Evolutionary conservation across 2,797 vertebrate species (phyloP).

Genomic region (Eupleurogrammus muticus): DNA sequence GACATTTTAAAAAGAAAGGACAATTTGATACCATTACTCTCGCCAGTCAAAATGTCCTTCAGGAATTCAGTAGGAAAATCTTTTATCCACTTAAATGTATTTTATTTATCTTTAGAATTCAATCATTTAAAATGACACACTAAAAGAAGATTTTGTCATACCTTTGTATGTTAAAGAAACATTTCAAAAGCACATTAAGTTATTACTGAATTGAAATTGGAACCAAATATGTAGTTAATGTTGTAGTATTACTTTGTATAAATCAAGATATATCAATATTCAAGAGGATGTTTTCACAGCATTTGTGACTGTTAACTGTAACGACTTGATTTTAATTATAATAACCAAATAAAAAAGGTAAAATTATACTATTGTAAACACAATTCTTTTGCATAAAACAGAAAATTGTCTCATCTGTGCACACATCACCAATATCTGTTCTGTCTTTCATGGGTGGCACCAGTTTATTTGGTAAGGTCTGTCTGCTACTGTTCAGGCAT

Average conservation of each 20-base stretch:
- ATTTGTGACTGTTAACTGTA: constrained; percentile 7
- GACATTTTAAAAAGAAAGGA: constrained; percentile 79
- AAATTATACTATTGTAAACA: constrained; percentile 9
- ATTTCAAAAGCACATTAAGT: constrained; percentile 9
- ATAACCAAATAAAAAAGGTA: constrained; percentile 9
- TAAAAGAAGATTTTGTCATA: constrained; percentile 26
- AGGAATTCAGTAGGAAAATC: constrained; percentile 61
- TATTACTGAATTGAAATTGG: constrained; percentile 17
- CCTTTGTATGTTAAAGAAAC: constrained; percentile 23
- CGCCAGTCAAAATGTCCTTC: constrained; percentile 63
- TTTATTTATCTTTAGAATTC: constrained; percentile 57
- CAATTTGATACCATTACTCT: constrained; percentile 77
- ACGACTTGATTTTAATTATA: constrained; percentile 5
- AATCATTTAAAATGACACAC: constrained; percentile 13
- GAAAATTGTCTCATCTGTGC: constrained; percentile 4
- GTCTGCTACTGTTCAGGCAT: constrained; percentile 53
- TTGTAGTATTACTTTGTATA: constrained; percentile 15
- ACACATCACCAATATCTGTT: constrained; percentile 25
- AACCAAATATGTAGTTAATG: constrained; percentile 12
- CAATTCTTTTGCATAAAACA: constrained; percentile 20
- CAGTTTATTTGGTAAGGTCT: constrained; percentile 21
- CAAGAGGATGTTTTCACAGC: constrained; percentile 13
- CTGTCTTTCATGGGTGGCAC: constrained; percentile 24
- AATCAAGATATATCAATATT: too few relatives aligned
- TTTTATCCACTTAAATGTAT: constrained; percentile 47